Evolutionary conservation across 1,140 invertebrate genomes (phyloP).

Genomic region (Neodiprion pinetum): DNA sequence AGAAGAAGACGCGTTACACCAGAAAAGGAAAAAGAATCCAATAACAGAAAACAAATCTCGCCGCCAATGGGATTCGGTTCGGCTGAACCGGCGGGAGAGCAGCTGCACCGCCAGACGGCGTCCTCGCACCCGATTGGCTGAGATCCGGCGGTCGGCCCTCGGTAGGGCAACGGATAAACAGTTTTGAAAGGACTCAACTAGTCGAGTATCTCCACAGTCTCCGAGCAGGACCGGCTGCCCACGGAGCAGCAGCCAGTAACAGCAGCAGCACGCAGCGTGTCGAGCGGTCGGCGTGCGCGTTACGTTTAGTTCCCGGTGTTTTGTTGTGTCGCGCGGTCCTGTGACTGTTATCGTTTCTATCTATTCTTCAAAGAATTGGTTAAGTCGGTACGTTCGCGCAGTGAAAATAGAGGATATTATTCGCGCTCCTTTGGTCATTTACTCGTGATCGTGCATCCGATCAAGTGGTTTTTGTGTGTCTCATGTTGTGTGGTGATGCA

Average conservation of each 20-base stretch:
- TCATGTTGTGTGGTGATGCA: no score
- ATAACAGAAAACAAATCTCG: no score
- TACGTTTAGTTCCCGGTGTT: conserved; percentile 12
- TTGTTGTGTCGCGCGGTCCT: conserved; percentile 29
- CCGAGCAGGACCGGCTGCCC: conserved; percentile 9
- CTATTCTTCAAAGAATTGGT: background rate
- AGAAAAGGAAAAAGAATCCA: no score
- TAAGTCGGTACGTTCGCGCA: background rate
- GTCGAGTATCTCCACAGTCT: conserved; percentile 11
- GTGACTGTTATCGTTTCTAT: conserved; percentile 12
- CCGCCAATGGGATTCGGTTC: no score
- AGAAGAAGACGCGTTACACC: no score
- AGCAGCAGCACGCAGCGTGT: conserved; percentile 30
- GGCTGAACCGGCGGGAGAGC: no score
- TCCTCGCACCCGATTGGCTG: no score
- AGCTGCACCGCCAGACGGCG: no score
- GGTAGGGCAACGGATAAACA: conserved; percentile 35
- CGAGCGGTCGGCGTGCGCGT: conserved; percentile 32
- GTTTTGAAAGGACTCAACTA: conserved; percentile 37
- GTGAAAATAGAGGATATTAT: background rate
- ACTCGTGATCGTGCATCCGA: no score
- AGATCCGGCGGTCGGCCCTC: background rate
- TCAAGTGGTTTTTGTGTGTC: no score
- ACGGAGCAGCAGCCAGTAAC: no score
- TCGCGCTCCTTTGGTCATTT: no score